These are phyloP conservation scores for Avahi laniger DNA, from an alignment of 2,797 vertebrate species.

Conservation along the genomic window DNA sequence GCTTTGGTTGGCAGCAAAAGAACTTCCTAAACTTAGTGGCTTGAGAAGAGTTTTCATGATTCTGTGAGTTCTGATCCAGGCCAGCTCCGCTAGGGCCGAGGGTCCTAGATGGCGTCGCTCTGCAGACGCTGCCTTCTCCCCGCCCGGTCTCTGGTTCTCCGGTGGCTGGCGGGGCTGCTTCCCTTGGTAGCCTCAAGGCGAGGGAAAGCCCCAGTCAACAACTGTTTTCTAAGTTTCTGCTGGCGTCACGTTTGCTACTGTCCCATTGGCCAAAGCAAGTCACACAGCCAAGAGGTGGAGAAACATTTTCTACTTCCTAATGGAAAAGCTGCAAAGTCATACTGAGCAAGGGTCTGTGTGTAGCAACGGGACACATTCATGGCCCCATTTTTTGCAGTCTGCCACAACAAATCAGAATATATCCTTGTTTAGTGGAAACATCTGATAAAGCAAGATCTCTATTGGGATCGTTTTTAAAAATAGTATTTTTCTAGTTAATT, in stretches of 20 bases:
- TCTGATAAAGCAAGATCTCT: not conserved
- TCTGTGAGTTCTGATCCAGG: not conserved
- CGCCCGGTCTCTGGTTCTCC: fast-evolving
- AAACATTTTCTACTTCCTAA: not conserved
- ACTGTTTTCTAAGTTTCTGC: not conserved
- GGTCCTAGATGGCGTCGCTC: not conserved
- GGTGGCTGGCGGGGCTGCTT: not conserved
- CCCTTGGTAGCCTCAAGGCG: not conserved
- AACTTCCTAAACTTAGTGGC: not conserved
- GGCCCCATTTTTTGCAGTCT: not conserved
- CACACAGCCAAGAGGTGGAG: not conserved
- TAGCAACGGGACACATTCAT: not conserved
- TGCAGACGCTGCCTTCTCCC: not conserved
- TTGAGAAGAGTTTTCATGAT: not conserved
- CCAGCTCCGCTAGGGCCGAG: no score
- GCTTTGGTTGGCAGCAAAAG: not conserved
- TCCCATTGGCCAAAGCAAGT: not conserved
- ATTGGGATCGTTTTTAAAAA: not conserved
- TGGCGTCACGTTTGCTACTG: not conserved
- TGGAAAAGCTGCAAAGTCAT: not conserved
- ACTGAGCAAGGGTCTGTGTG: not conserved
- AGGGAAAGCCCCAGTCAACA: not conserved
- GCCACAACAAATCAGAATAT: not conserved
- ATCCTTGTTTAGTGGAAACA: not conserved
- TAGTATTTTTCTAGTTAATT: not conserved